A percentile compares a stretch with the other conserved stretches of the same genome.
These are phyloP conservation scores for Eucidaris tribuloides DNA, from an alignment of 35 echinoderm and acorn worm species.

Conservation along the genomic window DNA sequence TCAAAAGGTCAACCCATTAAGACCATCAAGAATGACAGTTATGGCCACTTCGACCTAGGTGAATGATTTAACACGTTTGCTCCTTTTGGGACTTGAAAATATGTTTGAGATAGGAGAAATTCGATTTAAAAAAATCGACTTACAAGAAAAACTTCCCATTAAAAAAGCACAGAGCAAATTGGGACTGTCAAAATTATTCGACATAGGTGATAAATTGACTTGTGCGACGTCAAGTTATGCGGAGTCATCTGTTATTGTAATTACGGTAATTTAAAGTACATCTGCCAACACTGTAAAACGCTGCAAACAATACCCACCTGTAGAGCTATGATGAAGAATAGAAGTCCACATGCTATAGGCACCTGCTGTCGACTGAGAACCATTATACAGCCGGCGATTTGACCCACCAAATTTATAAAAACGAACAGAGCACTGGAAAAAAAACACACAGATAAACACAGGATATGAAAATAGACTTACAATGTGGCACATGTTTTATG, in stretches of 20 bases:
- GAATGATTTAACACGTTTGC: too few species aligned
- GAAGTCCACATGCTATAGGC: constrained; percentile 78
- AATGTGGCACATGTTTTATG: too few species aligned
- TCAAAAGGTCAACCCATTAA: too few species aligned
- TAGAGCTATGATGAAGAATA: constrained; percentile 90
- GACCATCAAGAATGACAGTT: too few species aligned
- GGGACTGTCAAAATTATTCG: too few species aligned
- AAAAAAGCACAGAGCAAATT: not conserved
- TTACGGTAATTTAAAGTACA: not conserved
- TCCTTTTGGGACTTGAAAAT: too few species aligned
- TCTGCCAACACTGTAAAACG: not conserved
- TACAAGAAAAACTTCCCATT: not conserved
- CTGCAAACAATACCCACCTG: constrained; percentile 56
- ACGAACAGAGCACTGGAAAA: constrained; percentile 83
- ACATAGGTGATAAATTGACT: too few species aligned
- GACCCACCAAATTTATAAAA: constrained; percentile 80
- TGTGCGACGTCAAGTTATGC: not conserved
- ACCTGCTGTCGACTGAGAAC: constrained; percentile 87
- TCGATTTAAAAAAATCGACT: not conserved
- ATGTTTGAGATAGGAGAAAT: too few species aligned
- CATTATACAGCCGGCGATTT: constrained; percentile 94
- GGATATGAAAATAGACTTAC: not conserved
- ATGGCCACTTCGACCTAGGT: too few species aligned
- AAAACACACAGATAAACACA: not conserved
- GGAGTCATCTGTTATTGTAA: not conserved